Conservation (phyloP, 2,113 vertebrate genomes). For the Orycteropus afer region DNA sequence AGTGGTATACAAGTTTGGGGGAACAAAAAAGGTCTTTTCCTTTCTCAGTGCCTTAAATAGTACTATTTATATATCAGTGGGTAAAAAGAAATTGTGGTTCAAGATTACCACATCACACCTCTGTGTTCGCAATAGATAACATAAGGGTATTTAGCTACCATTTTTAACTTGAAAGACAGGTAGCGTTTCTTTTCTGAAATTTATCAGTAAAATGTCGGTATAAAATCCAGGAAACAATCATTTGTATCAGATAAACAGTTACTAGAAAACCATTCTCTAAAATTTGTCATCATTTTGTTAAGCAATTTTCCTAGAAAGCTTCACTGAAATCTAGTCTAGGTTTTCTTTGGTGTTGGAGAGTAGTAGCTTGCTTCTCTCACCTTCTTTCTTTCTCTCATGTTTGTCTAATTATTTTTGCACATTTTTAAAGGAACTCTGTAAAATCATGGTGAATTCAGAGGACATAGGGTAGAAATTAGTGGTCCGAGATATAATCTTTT, state of each 20-base stretch:
- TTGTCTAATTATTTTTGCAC: background rate
- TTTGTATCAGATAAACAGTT: background rate
- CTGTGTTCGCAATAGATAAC: background rate
- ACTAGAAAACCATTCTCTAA: background rate
- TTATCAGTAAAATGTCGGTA: background rate
- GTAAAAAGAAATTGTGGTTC: background rate
- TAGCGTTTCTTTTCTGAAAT: background rate
- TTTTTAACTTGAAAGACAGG: background rate
- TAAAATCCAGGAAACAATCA: background rate
- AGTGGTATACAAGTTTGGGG: background rate
- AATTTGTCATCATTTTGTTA: background rate
- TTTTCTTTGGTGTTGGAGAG: background rate
- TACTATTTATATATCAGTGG: background rate
- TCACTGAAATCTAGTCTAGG: background rate
- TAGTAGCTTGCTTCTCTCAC: background rate
- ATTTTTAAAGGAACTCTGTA: background rate
- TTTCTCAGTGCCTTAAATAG: background rate
- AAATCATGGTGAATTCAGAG: background rate
- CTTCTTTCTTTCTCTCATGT: background rate
- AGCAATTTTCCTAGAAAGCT: background rate
- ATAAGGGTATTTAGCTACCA: background rate
- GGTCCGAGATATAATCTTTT: background rate
- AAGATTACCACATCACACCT: background rate
- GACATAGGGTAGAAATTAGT: background rate
- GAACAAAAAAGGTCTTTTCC: background rate